Conservation (phyloP, 2,888 invertebrate genomes). For the Rapana venosa region DNA sequence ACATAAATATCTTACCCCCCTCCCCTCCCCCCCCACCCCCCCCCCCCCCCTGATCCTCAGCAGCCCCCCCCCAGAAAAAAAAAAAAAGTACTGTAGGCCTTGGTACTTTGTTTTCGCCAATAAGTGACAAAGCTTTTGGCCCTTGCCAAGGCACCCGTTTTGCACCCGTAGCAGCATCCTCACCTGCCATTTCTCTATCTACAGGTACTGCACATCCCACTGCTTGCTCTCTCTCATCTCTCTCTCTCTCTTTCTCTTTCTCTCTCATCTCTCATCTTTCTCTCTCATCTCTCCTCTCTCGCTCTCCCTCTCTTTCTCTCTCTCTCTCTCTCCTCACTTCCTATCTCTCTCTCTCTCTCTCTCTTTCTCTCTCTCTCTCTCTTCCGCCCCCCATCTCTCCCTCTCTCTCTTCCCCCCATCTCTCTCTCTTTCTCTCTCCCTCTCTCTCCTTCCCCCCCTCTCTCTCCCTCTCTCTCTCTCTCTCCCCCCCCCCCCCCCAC, state of each 20-base stretch:
- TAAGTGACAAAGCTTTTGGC: neutral
- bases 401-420: neutral
- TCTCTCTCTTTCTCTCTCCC: neutral
- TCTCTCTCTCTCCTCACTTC: neutral
- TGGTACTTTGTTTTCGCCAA: neutral
- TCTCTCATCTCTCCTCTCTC: too few relatives aligned
- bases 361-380: neutral
- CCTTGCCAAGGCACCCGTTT: too few relatives aligned
- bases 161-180: too few relatives aligned
- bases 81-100: neutral
- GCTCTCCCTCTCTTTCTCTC: neutral
- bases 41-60: too few relatives aligned
- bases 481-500: neutral
- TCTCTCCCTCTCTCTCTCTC: neutral
- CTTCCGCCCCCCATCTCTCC: neutral
- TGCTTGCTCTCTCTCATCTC: neutral
- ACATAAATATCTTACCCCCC: too few relatives aligned
- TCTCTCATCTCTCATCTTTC: too few relatives aligned
- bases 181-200: too few relatives aligned
- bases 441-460: neutral
- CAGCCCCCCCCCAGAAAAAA: too few relatives aligned
- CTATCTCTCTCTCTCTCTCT: conserved; percentile 22
- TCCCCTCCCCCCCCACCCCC: too few relatives aligned
- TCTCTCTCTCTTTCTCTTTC: too few relatives aligned
- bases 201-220: too few relatives aligned